phyloP scores from a whole-genome alignment of 2,797 vertebrate genomes.

The Anolis apletophallus region DNA sequence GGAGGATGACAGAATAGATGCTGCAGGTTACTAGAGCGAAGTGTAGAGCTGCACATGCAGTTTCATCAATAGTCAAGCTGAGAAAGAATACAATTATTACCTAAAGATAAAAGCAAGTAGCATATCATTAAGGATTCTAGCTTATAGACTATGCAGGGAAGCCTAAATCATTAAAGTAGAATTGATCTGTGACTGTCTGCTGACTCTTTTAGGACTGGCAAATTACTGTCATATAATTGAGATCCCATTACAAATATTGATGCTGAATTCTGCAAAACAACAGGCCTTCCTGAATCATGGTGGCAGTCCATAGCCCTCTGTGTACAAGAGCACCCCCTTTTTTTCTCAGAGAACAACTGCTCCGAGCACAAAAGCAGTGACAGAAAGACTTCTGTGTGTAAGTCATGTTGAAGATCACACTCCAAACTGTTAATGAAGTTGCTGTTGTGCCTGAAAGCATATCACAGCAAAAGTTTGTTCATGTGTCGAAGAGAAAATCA shows the following conservation, averaged over 20 bases:
- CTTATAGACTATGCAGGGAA: conserved; percentile 5
- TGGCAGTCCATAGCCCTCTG: neutral
- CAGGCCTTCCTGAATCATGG: neutral
- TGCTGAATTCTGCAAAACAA: neutral
- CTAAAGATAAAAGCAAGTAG: conserved; percentile 13
- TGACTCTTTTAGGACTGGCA: conserved; percentile 1
- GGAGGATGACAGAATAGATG: neutral
- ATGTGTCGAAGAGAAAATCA: neutral
- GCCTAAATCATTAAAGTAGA: conserved; percentile 25
- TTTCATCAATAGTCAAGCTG: neutral
- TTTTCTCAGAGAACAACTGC: neutral
- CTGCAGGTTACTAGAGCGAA: neutral
- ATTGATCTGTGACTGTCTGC: neutral
- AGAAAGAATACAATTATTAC: neutral
- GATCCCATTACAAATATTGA: neutral
- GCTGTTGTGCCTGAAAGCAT: neutral
- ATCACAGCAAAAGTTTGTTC: neutral
- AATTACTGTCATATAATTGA: conserved; percentile 10
- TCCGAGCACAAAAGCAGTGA: neutral
- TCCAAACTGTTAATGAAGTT: neutral
- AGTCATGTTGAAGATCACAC: neutral
- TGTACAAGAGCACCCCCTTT: neutral
- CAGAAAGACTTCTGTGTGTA: neutral
- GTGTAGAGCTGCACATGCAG: neutral
- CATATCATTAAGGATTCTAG: neutral